Conservation (phyloP, 2,888 invertebrate genomes). For the Tethea ocularis region DNA sequence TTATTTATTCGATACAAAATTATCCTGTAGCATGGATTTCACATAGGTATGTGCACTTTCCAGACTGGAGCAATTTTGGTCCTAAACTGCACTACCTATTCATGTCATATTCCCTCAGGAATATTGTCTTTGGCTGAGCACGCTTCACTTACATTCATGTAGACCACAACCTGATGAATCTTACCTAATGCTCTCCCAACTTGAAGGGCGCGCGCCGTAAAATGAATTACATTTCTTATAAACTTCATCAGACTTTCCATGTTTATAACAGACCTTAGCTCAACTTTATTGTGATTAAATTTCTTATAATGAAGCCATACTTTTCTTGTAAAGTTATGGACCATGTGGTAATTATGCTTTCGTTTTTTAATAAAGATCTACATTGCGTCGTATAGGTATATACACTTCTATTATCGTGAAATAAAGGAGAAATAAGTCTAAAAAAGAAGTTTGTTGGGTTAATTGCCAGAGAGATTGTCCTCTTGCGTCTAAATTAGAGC, state of each 20-base stretch:
- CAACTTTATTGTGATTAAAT: constrained; percentile 10
- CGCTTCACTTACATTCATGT: constrained; percentile 16
- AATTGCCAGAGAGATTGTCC: neutral
- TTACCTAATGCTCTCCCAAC: neutral
- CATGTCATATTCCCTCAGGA: constrained; percentile 32
- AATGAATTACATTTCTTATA: constrained; percentile 9
- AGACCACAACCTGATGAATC: constrained; percentile 13
- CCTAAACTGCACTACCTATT: constrained; percentile 30
- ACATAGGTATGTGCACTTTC: neutral
- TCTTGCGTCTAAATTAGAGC: neutral
- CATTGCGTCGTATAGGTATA: too few relatives aligned
- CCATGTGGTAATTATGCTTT: neutral
- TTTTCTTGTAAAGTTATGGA: neutral
- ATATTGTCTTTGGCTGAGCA: constrained; percentile 14
- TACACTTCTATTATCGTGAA: too few relatives aligned
- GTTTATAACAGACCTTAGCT: constrained; percentile 7
- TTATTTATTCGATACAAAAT: neutral
- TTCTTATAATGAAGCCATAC: neutral
- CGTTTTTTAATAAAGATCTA: neutral
- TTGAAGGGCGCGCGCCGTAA: constrained; percentile 2
- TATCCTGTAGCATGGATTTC: too few relatives aligned
- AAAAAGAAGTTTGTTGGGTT: neutral
- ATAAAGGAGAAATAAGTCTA: too few relatives aligned
- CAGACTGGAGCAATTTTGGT: neutral
- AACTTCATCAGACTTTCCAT: constrained; percentile 11